phyloP scores from a whole-genome alignment of 2,113 vertebrate genomes.

The Nothocercus julius region DNA sequence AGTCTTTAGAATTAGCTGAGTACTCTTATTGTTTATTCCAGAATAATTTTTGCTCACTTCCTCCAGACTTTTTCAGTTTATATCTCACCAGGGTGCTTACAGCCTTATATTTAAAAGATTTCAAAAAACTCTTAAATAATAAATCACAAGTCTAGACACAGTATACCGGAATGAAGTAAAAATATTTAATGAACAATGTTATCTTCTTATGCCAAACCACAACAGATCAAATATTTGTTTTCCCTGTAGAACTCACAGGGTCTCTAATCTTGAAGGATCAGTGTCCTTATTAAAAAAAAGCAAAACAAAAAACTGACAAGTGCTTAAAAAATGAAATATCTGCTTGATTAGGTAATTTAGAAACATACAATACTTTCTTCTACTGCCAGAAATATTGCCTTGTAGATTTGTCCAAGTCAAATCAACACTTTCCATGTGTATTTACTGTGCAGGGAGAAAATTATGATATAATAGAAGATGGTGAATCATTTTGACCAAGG shows the following conservation, averaged over 20 bases:
- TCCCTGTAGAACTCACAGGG: conserved; percentile 54
- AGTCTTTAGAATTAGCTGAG: conserved; percentile 3
- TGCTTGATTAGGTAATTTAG: conserved; percentile 75
- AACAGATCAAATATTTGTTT: conserved; percentile 67
- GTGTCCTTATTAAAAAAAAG: conserved; percentile 51
- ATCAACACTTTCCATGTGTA: conserved; percentile 66
- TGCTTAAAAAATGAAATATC: conserved; percentile 70
- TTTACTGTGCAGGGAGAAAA: conserved; percentile 63
- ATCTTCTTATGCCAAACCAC: conserved; percentile 61
- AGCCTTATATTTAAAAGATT: conserved; percentile 53
- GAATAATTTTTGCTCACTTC: conserved; percentile 52
- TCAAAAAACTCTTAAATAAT: conserved; percentile 57
- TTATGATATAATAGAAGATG: conserved; percentile 54
- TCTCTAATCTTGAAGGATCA: conserved; percentile 65
- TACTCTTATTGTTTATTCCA: conserved; percentile 56
- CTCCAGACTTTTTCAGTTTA: conserved; percentile 60
- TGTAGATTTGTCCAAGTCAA: conserved; percentile 74
- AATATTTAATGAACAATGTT: conserved; percentile 64
- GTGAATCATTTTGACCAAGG: conserved; percentile 65
- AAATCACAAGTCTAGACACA: conserved; percentile 63
- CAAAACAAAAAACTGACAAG: conserved; percentile 65
- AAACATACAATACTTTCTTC: conserved; percentile 70
- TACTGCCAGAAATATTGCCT: conserved; percentile 66
- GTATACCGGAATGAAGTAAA: conserved; percentile 72
- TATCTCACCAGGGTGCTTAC: conserved; percentile 54